Evolutionary conservation across 2,888 invertebrate species (phyloP), one percentile per base, ranked within the genome.

Genomic region (Netelia melanura): DNA sequence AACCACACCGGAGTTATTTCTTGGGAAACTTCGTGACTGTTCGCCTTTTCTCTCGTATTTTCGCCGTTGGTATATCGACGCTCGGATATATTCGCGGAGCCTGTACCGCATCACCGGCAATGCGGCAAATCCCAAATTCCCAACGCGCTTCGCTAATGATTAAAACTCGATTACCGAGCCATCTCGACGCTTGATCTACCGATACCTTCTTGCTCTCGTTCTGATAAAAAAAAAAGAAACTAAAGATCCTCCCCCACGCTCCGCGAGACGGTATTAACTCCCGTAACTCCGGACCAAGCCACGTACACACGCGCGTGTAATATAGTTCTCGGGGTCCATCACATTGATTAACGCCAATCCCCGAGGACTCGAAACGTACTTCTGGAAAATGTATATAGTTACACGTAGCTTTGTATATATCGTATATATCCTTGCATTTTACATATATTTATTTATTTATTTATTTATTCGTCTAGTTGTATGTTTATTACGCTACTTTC

Each of bases 61-160:
- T 77, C 58, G 17, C 80, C 43, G 54, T 11, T 21, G 23, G 43
- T 80, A 62, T 64, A 62, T 44, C 48, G 6, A 48, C n/a, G 52
- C 58, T 14, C 38, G 58, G 43, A 54, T n/a, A 3, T 21, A 6
- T 62, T 62, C 64, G 64, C 30, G 64, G 67, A 25, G 48, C 70
- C 44, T 67, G 23, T 62, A 78, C 81, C 82, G 75, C 81, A 82
- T 56, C 75, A 65, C 52, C 58, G 65, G 84, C 84, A 85, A 85
- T 85, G 84, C 84, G 84, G 84, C 84, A 85, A 85, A 85, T 85
- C 84, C 84, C 84, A 79, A 70, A 85, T 85, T 85, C 84, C 84
- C 84, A 82, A 68, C 81, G 84, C 78, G 78, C 78, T 78, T 58
- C 75, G 38, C 84, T 85, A 85, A 85, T 85, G 84, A 85, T 85